Evolutionary conservation across 2,113 vertebrate genomes (phyloP), one percentile per base, ranked within the genome.

Genomic region (Spea bombifrons): DNA sequence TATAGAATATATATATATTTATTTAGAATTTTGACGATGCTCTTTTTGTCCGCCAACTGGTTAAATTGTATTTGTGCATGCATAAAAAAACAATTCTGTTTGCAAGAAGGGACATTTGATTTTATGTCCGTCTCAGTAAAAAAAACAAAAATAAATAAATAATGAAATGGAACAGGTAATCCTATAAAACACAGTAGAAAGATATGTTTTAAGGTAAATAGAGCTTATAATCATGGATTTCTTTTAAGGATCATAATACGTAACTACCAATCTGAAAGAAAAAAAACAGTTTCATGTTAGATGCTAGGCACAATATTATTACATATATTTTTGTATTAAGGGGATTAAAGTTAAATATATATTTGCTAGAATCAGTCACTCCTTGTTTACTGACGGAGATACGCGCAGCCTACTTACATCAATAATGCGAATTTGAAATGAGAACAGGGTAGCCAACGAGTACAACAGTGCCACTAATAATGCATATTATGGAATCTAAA

Each of bases 401-500:
- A 13, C 15, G 10, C 46, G 64, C 30, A 65, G 67, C 75, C 75
- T 53, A n/a, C 53, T 66, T 8, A 49, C 52, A 15, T 43, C 66
- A 66, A 75, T 75, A 66, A 52, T 66, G 49, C 50, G 66, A 75
- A 30, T 52, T 63, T 43, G 13, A 52, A 66, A 46, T 52, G 5
- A 66, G 61, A 43, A 15, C 9, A 75, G 63, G 48, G 47, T 50
- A 45, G 48, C 73, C 73, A 75, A 66, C 57, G 48, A 52, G 45
- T 17, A 53, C 63, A 66, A 44, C 13, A 5, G 50, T 50, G 13
- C 5, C n/a, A 13, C 47, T 76, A 76, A 76, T 76, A 64, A 76
- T 68, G 75, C n/a, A 52, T 67, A 76, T 76, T 76, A 76, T 55
- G 67, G 75, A 76, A 76, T 76, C 66, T 76, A 76, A 67, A 76